Base-by-base conservation (phyloP, 30 jellyfish, hydroid and myxozoan genomes). In the Catostylus mosaicus region DNA sequence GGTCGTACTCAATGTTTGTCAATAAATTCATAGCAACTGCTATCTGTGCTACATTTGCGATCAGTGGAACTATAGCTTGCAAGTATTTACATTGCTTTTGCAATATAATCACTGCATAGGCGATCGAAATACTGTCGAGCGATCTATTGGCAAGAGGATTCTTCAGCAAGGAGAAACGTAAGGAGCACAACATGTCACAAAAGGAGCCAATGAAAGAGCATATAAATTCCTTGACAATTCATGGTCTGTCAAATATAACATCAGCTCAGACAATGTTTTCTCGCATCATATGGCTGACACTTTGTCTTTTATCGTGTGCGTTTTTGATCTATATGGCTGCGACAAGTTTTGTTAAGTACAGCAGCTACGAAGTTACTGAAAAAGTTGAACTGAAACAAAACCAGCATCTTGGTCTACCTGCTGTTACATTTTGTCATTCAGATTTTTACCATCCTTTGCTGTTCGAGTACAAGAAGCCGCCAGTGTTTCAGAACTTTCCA, bases 171-270 rank as follows among this genome's bases (percentile, higher is more conserved):
- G n/a, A n/a, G n/a, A n/a, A n/a, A n/a, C n/a, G n/a, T n/a, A n/a
- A n/a, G n/a, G n/a, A n/a, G n/a, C n/a, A n/a, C n/a, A n/a, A n/a
- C n/a, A n/a, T n/a, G n/a, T n/a, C n/a, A n/a, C n/a, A n/a, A n/a
- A n/a, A n/a, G n/a, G n/a, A n/a, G n/a, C n/a, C n/a, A n/a, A n/a
- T n/a, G n/a, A n/a, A 43, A 67, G 80, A 46, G 22, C 0, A 26
- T 20, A 56, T 73, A 3, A 66, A 54, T 5, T 75, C 87, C 34
- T 10, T 75, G 4, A 75, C 77, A 34, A 60, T 60, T 4, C 87
- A 75, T 75, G 87, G 87, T 51, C 67, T 75, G 22, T 37, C 87
- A 38, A 75, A n/a, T 51, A 52, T 35, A 7, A 31, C 43, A 11
- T 20, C 33, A 18, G 20, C 85, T 11, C 46, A 73, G 31, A 45